Base-by-base conservation (phyloP, 2,888 invertebrate species). In the Melanotus villosus region DNA sequence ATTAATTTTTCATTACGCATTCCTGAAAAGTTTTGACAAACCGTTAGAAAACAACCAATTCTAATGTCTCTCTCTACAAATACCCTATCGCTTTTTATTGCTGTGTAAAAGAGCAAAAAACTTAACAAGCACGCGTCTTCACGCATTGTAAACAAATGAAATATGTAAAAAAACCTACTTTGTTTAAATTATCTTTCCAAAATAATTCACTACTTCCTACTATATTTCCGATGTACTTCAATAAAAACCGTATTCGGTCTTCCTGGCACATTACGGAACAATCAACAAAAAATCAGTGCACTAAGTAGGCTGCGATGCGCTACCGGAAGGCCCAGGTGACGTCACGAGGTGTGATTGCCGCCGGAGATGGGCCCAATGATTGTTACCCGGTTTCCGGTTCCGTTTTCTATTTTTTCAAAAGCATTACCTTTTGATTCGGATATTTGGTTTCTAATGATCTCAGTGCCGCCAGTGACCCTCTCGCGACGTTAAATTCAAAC, bases 321-420 rank as follows among this genome's bases (percentile, higher is more conserved):
- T 76, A 79, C 80, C 81, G 82, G 81, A 82, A 81, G 77, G 76
- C 65, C 72, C 71, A 71, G 75, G 76, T 79, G 79, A 80, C 79
- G 80, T 79, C 80, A 80, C 73, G 79, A 82, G 80, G 82, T 80
- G 82, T 79, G 80, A 82, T 81, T 81, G 79, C 76, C 76, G 78
- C 81, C 83, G 83, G 83, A 83, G 83, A 83, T 83, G 81, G 77
- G 81, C 82, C 75, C 78, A 73, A 77, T 82, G 83, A 81, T 80
- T 80, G 82, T 80, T 80, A 80, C 79, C 77, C 75, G 74, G 76
- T 78, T 80, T 83, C 83, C 83, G 80, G 78, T 82, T 82, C 81
- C 82, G 81, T 79, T 81, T 78, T 80, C 60, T 63, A 66, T 58
- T 68, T 70, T 71, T 70, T 68, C 34, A 16, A 50, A 59, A 23